These are phyloP conservation scores for Montipora capricornis DNA, from an alignment of 64 coral and sea anemone genomes.

Conservation along the genomic window DNA sequence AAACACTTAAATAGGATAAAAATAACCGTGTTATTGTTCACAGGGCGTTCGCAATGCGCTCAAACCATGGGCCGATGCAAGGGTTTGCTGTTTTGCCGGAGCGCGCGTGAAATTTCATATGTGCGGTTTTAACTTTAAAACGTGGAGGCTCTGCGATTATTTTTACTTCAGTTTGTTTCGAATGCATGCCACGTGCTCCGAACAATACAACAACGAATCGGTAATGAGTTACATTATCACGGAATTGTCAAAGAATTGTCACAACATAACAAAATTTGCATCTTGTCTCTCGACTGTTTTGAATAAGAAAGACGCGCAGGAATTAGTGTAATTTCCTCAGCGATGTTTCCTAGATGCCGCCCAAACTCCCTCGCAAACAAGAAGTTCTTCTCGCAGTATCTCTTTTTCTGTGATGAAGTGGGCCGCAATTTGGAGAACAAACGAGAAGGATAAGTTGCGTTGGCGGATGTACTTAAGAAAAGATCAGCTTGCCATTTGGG, in stretches of 20 bases:
- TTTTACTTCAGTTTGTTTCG: conserved; percentile 44
- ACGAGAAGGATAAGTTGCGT: conserved; percentile 7
- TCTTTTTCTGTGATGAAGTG: background rate
- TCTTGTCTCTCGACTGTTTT: conserved; percentile 33
- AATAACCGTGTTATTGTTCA: conserved; percentile 22
- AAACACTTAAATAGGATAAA: conserved; percentile 39
- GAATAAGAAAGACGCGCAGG: background rate
- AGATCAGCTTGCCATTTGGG: background rate
- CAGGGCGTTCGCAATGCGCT: background rate
- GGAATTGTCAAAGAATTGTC: conserved; percentile 90
- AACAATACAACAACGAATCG: conserved; percentile 84
- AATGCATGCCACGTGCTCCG: conserved; percentile 89
- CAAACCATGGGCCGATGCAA: background rate
- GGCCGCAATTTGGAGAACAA: background rate
- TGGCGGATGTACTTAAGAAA: background rate
- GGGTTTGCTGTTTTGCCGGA: background rate
- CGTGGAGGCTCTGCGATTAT: conserved; percentile 11
- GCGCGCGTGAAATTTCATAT: background rate
- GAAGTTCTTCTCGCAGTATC: background rate
- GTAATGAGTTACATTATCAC: conserved; percentile 81
- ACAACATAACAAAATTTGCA: conserved; percentile 91
- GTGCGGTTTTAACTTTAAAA: conserved; percentile 22
- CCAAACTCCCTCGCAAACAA: background rate
- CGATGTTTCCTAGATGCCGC: background rate
- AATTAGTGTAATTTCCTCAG: background rate